Conservation (phyloP, 1,140 invertebrate genomes). For the Drosophila pseudoobscura region DNA sequence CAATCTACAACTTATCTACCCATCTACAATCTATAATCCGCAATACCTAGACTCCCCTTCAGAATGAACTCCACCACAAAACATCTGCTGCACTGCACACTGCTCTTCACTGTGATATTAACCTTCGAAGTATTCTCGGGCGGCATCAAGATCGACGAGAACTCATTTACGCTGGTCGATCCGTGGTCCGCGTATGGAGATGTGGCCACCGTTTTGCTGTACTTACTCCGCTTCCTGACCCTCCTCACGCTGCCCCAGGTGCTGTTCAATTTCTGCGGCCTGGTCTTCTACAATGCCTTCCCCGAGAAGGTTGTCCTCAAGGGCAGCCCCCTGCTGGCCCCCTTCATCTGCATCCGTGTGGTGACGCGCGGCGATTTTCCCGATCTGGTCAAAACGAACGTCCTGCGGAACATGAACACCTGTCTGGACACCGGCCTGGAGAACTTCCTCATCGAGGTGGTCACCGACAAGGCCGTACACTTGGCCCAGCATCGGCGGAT, state of each 20-base stretch:
- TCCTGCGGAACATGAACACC: conserved; percentile 93
- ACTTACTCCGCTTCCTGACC: conserved; percentile 91
- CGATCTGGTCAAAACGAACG: conserved; percentile 94
- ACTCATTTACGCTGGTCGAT: conserved; percentile 87
- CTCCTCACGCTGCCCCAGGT: conserved; percentile 95
- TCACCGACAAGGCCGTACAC: conserved; percentile 95
- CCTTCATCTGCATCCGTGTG: conserved; percentile 97
- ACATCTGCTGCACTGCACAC: conserved; percentile 90
- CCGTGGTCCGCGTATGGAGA: conserved; percentile 92
- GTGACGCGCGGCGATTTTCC: conserved; percentile 98
- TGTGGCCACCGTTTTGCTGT: conserved; percentile 89
- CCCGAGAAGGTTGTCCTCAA: conserved; percentile 96
- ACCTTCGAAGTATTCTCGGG: conserved; percentile 91
- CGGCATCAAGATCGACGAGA: conserved; percentile 88
- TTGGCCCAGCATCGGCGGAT: conserved; percentile 89
- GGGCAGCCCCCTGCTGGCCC: conserved; percentile 94
- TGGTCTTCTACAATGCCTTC: conserved; percentile 97
- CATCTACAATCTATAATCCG: too few species aligned
- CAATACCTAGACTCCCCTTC: too few species aligned
- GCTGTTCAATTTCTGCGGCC: conserved; percentile 95
- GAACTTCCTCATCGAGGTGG: conserved; percentile 98
- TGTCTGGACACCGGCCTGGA: conserved; percentile 95
- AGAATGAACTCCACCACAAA: conserved; percentile 87
- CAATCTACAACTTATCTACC: too few species aligned
- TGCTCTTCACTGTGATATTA: conserved; percentile 90